phyloP scores from a whole-genome alignment of 2,888 invertebrate genomes.

The Hemicrepidius hirtus region DNA sequence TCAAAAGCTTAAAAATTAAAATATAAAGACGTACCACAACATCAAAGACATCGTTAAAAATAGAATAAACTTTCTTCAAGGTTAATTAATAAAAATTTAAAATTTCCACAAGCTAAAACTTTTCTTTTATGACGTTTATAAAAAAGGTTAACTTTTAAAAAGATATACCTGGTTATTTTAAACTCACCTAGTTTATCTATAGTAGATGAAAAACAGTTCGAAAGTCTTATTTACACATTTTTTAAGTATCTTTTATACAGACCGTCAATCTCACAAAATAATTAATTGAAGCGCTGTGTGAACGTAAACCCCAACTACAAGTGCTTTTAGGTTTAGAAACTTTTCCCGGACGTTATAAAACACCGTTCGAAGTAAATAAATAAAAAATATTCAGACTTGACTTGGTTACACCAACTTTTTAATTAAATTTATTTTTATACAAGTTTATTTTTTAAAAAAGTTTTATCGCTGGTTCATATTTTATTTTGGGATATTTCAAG shows the following conservation, averaged over 20 bases:
- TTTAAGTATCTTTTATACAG: neutral
- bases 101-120: too few relatives aligned
- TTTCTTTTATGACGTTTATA: neutral
- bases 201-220: constrained; percentile 24
- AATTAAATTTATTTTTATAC: neutral
- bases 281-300: constrained; percentile 9
- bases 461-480: too few relatives aligned
- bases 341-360: neutral
- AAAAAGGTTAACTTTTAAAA: constrained; percentile 28
- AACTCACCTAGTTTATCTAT: constrained; percentile 30
- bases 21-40: too few relatives aligned
- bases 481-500: too few relatives aligned
- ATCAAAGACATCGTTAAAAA: too few relatives aligned
- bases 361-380: constrained; percentile 1
- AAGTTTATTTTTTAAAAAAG: neutral
- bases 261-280: constrained; percentile 17
- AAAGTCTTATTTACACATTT: constrained; percentile 28
- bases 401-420: constrained; percentile 7
- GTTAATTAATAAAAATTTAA: too few relatives aligned
- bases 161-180: constrained; percentile 9
- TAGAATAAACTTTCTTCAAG: too few relatives aligned
- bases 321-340: neutral
- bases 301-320: neutral
- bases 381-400: constrained; percentile 6
- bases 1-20: too few relatives aligned